These are phyloP conservation scores for Liasis olivaceus DNA, from an alignment of 2,797 vertebrate genomes.

Conservation along the genomic window DNA sequence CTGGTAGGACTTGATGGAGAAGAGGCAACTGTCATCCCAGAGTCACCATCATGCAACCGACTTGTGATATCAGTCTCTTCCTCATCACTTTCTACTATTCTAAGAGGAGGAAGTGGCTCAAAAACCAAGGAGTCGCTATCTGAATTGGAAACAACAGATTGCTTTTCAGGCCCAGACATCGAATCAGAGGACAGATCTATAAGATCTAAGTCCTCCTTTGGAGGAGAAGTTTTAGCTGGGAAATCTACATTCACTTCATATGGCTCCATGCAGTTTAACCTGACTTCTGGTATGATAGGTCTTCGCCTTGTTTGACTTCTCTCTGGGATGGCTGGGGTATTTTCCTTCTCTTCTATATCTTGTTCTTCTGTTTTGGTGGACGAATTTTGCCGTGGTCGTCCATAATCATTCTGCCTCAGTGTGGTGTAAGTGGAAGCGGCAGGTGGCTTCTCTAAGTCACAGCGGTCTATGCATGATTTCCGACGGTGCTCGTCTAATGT, in stretches of 20 bases:
- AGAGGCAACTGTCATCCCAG: conserved; percentile 58
- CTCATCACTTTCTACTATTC: conserved; percentile 97
- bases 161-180: conserved; percentile 92
- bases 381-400: conserved; percentile 72
- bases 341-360: conserved; percentile 76
- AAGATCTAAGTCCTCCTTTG: conserved; percentile 90
- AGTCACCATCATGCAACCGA: conserved; percentile 71
- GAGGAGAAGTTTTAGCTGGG: conserved; percentile 65
- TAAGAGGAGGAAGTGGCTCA: conserved; percentile 90
- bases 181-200: conserved; percentile 97
- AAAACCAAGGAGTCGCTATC: conserved; percentile 97
- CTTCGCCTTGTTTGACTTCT: conserved; percentile 76
- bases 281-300: conserved; percentile 94
- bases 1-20: conserved; percentile 76
- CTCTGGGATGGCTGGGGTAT: conserved; percentile 54
- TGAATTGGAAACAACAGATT: conserved; percentile 89
- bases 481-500: conserved; percentile 94
- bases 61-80: conserved; percentile 78
- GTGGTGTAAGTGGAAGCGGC: conserved; percentile 67
- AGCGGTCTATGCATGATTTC: conserved; percentile 97
- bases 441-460: conserved; percentile 82
- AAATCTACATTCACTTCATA: conserved; percentile 88
- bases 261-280: conserved; percentile 95
- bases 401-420: conserved; percentile 71
- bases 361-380: conserved; percentile 70